Evolutionary conservation across 2,113 vertebrate genomes (phyloP), one percentile per base, ranked within the genome.

Genomic region (Brachyhypopomus occidentalis): DNA sequence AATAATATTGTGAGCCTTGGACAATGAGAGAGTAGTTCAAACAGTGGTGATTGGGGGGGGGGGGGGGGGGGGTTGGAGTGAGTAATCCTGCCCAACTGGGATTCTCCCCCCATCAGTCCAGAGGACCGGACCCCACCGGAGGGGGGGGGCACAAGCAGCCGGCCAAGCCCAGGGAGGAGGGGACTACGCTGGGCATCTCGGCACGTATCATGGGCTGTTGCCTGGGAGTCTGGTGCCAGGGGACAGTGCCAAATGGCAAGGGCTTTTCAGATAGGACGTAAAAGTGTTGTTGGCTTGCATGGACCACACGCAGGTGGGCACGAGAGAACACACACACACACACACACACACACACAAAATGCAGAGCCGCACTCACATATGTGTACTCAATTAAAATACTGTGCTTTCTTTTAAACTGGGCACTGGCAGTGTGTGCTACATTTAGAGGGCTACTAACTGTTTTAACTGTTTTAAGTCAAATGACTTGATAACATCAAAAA

Each of bases 1-100:
- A 56, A 81, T 87, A 92, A 90, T 91, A 88, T 92, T 92, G 90
- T 90, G 88, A 89, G 87, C 88, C 20, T 64, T 87, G 85, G 84
- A 91, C 90, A 90, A 89, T 90, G 81, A 76, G 72, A 84, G 56
- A 45, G 82, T 48, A 41, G 87, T 84, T 86, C 67, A 90, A 85
- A 86, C 80, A 81, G 86, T 4, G 20, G 34, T 23, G 23, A 17
- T 5, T 6, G 58, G 20, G 58, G 20, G 2, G 55, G 17, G 85
- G 83, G 64, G 58, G 6, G 55, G 17, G 85, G 83, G 64, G 80
- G 78, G 80, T 73, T 79, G 82, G 84, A 85, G 81, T 86, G 62
- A 87, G 75, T 74, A 59, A 87, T 17, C 81, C 82, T 84, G 85
- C 81, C 85, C 82, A 67, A 20, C 73, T 66, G 72, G 77, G 81